Conservation (phyloP, 2,797 vertebrate species). For the Pipistrellus kuhlii region DNA sequence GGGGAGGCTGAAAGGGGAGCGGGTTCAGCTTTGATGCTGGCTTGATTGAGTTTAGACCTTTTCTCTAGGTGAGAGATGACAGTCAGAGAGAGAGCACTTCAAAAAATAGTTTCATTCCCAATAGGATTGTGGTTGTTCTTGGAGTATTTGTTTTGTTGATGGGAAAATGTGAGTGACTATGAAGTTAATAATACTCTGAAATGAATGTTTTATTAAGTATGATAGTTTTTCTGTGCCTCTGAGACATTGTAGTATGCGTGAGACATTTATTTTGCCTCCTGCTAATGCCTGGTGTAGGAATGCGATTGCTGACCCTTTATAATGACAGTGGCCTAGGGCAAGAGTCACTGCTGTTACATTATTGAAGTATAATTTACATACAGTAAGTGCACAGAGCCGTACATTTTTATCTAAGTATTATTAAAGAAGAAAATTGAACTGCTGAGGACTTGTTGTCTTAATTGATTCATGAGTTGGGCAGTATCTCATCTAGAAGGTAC, state of each 20-base stretch:
- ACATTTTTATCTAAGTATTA: background rate
- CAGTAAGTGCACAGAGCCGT: background rate
- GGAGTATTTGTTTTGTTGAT: slow-evolving; percentile 34
- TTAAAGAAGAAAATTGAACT: background rate
- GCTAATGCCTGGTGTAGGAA: rapidly evolving
- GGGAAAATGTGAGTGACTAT: background rate
- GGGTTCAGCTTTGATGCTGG: background rate
- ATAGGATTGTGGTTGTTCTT: background rate
- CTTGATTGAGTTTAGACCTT: background rate
- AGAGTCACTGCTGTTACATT: background rate
- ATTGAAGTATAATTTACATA: background rate
- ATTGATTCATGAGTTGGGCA: background rate
- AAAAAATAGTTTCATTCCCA: background rate
- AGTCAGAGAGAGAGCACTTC: background rate
- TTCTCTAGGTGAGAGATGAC: background rate
- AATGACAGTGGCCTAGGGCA: background rate
- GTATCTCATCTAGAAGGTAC: background rate
- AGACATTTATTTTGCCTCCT: background rate
- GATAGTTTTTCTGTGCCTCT: background rate
- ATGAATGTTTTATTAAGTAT: background rate
- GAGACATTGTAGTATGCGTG: background rate
- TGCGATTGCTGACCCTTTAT: background rate
- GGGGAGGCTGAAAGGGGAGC: background rate
- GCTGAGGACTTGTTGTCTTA: no score
- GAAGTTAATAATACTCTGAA: slow-evolving; percentile 10